These are phyloP conservation scores for Portunus trituberculatus DNA, from an alignment of 1,140 invertebrate species.

Conservation along the genomic window DNA sequence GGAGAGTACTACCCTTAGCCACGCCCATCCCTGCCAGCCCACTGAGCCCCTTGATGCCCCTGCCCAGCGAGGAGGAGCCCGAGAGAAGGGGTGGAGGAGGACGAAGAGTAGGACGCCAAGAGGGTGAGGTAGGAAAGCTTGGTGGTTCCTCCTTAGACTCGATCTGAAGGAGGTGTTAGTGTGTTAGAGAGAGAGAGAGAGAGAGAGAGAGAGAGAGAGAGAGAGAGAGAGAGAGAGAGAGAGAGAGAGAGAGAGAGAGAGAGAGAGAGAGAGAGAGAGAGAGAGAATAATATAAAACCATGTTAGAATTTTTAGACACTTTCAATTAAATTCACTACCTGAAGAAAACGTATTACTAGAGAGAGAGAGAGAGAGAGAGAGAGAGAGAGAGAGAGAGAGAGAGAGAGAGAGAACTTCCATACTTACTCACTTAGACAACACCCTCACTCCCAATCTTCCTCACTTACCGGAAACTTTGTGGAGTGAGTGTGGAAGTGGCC, in stretches of 20 bases:
- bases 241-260: neutral
- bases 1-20: conserved; percentile 64
- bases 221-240: neutral
- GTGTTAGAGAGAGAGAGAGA: conserved; percentile 36
- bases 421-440: too few species aligned
- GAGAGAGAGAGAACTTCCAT: too few species aligned
- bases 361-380: too few species aligned
- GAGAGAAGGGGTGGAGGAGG: neutral
- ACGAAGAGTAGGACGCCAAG: neutral
- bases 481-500: conserved; percentile 71
- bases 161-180: conserved; percentile 60
- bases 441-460: neutral
- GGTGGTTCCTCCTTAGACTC: conserved; percentile 51
- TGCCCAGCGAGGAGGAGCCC: conserved; percentile 62
- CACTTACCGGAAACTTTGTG: conserved; percentile 69
- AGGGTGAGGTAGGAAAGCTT: conserved; percentile 7
- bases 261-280: neutral
- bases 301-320: too few species aligned
- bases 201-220: neutral
- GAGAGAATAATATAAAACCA: neutral
- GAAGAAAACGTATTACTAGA: too few species aligned
- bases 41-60: conserved; percentile 24
- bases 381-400: too few species aligned
- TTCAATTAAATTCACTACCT: too few species aligned
- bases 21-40: conserved; percentile 45